These are phyloP conservation scores for Eulemur macaco DNA, from an alignment of 2,113 vertebrate genomes.

Conservation along the genomic window DNA sequence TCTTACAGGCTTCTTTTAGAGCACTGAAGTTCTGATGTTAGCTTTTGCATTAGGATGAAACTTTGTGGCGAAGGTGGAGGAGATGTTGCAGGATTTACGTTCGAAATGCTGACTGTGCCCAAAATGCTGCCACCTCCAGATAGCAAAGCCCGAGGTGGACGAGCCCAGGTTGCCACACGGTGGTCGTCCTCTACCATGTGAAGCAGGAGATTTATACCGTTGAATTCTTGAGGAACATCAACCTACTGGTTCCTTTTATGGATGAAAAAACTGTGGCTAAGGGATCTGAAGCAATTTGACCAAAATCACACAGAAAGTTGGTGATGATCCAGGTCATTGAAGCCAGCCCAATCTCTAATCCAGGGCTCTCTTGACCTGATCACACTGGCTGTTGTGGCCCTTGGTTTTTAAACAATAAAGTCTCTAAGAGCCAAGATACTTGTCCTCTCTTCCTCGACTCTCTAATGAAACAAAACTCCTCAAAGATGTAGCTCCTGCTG, in stretches of 20 bases:
- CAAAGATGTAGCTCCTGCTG: background rate
- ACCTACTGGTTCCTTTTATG: background rate
- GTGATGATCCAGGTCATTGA: background rate
- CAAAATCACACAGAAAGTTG: background rate
- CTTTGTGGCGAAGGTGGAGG: background rate
- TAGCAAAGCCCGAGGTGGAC: rapidly evolving
- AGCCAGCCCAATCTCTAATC: background rate
- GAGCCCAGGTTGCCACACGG: background rate
- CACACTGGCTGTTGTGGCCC: rapidly evolving
- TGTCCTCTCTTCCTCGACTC: background rate
- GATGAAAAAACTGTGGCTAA: background rate
- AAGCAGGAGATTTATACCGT: rapidly evolving
- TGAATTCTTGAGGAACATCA: background rate
- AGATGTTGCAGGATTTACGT: background rate
- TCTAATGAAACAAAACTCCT: background rate
- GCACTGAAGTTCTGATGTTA: background rate
- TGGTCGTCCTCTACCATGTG: too few species aligned
- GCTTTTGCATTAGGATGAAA: background rate
- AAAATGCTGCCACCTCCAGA: background rate
- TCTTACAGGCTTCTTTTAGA: background rate
- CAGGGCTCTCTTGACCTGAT: background rate
- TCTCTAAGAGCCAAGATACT: background rate
- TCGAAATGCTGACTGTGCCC: background rate
- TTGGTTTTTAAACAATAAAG: background rate
- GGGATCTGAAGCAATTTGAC: background rate